Conservation (phyloP, 1,140 invertebrate species). For the Drosophila kurseongensis region DNA sequence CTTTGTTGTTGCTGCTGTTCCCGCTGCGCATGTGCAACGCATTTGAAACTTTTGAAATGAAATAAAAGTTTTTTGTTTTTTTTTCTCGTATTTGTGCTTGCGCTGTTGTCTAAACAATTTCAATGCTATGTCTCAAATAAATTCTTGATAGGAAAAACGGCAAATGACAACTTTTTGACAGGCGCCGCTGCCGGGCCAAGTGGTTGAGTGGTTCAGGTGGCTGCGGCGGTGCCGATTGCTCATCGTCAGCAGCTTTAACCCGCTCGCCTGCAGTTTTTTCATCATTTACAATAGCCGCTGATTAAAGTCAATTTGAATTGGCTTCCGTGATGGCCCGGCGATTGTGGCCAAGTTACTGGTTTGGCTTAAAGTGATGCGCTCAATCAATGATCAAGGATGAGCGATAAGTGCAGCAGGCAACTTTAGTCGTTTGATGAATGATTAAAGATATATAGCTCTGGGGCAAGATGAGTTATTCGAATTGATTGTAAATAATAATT, state of each 20-base stretch:
- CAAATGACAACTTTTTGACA: slow-evolving; percentile 61
- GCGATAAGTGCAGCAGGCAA: slow-evolving; percentile 41
- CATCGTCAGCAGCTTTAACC: slow-evolving; percentile 48
- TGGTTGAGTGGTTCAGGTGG: slow-evolving; percentile 29
- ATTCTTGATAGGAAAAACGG: slow-evolving; percentile 70
- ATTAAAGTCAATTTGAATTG: slow-evolving; percentile 56
- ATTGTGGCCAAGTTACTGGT: slow-evolving; percentile 57
- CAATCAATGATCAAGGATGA: slow-evolving; percentile 41
- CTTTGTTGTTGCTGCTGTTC: slow-evolving; percentile 12
- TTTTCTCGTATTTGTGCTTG: slow-evolving; percentile 20
- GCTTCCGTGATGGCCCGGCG: slow-evolving; percentile 60
- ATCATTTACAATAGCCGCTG: slow-evolving; percentile 59
- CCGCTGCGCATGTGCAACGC: slow-evolving; percentile 73
- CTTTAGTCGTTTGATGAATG: slow-evolving; percentile 22
- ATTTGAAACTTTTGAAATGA: slow-evolving; percentile 72
- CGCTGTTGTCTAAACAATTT: slow-evolving; percentile 58
- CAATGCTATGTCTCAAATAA: slow-evolving; percentile 71
- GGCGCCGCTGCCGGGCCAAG: slow-evolving; percentile 48
- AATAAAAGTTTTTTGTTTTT: slow-evolving; percentile 54
- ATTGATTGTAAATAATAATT: not conserved
- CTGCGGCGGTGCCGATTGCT: slow-evolving; percentile 47
- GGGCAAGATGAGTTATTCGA: not conserved
- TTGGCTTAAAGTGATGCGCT: slow-evolving; percentile 42
- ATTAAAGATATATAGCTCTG: slow-evolving; percentile 12
- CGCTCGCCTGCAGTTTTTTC: slow-evolving; percentile 54